Base-by-base conservation (phyloP, 1,140 invertebrate genomes). In the Drosophila varians region DNA sequence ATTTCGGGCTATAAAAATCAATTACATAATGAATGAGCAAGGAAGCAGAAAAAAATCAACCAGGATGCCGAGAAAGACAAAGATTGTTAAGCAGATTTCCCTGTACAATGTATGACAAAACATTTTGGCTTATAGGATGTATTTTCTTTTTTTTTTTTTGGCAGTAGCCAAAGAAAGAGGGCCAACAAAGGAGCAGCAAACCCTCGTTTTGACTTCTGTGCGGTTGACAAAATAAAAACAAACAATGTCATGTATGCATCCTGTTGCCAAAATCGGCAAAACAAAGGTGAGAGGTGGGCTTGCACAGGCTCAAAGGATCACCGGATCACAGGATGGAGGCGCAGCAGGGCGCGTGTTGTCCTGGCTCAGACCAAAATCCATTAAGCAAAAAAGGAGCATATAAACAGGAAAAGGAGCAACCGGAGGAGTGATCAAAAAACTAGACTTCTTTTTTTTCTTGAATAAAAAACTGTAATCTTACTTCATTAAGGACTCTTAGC, bases 1-100 rank as follows among this genome's bases (percentile, higher is more conserved):
- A 55, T 64, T 72, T 74, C 25, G 36, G 52, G 73, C 52, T 51
- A 74, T 75, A 68, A 75, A 66, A 74, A 75, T 75, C 72, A 75
- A 75, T 75, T 75, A 75, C 71, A 75, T 75, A 75, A 75, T 75
- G 72, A 75, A 75, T 42, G 12, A 25, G 26, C 28, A 25, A 2
- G 18, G 16, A 25, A 28, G 55, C 64, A 48, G 48, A 71, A 61
- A 52, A 46, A 23, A 16, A 31, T 11, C 9, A 31, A 11, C 9
- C 28, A 11, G 3, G 28, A 31, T 9, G 28, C 9, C 9, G 28
- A 11, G 28, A 1, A 11, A 9, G n/a, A 31, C 28, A 31, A 31
- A 31, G 28, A 31, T 31, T 4, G 25, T 26, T 61, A 52, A 71
- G 54, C 66, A 46, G 72, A 53, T 56, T 72, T 45, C 26, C 52